Evolutionary conservation across 2,113 vertebrate genomes (phyloP).

Genomic region (Oncorhynchus clarkii): DNA sequence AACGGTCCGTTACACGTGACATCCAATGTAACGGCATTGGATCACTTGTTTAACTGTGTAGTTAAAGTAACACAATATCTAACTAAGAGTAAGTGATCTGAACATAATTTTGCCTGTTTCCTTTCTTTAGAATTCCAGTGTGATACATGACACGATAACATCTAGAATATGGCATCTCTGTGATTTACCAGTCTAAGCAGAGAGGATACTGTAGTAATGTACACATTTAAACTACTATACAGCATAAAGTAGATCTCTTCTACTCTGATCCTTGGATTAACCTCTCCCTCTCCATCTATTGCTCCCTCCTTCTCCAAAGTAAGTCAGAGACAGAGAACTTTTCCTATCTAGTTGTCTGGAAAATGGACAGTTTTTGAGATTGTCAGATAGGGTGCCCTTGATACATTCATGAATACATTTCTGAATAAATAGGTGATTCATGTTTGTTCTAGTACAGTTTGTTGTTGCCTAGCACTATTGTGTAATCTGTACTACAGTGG

Average conservation of each 20-base stretch:
- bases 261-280: conserved; percentile 54
- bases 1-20: conserved; percentile 31
- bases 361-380: conserved; percentile 54
- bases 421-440: neutral
- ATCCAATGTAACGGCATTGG: conserved; percentile 15
- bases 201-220: neutral
- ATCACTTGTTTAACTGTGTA: neutral
- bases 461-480: no score
- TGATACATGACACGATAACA: no score
- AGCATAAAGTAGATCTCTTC: conserved; percentile 14
- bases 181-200: neutral
- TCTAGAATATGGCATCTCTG: no score
- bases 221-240: neutral
- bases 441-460: no score
- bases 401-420: conserved; percentile 48
- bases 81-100: no score
- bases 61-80: no score
- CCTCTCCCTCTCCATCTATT: conserved; percentile 37
- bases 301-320: conserved; percentile 42
- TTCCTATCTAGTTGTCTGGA: conserved; percentile 67
- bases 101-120: no score
- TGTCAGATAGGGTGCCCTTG: conserved; percentile 56
- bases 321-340: conserved; percentile 63
- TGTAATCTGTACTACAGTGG: neutral
- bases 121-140: no score